Percentiles rank a stretch among this genome's conserved stretches.
phyloP scores from a whole-genome alignment of 2,888 invertebrate species.

The Hyles lineata region DNA sequence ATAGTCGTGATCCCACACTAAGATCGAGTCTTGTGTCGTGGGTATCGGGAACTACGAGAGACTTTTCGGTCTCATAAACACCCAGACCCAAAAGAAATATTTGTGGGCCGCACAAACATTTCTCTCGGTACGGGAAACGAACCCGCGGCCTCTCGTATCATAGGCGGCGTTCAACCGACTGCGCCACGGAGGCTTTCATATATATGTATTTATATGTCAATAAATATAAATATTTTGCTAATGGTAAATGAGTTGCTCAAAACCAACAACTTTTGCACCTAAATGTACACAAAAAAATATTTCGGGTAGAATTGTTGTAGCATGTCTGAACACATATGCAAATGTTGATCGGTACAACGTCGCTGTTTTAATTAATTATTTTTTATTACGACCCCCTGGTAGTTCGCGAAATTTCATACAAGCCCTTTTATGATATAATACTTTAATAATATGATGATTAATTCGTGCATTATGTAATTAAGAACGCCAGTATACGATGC shows the following conservation, averaged over 20 bases:
- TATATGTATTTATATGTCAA: too few species aligned
- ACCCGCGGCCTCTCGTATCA: too few species aligned
- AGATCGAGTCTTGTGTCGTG: too few species aligned
- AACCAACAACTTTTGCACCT: conserved; percentile 38
- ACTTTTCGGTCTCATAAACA: too few species aligned
- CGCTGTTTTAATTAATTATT: conserved; percentile 53
- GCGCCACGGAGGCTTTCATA: too few species aligned
- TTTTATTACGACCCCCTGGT: conserved; percentile 47
- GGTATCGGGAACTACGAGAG: too few species aligned
- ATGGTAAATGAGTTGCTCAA: background rate
- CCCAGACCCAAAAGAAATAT: too few species aligned
- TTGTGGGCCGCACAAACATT: too few species aligned
- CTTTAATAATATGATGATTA: background rate
- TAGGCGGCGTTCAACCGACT: too few species aligned
- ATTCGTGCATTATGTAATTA: conserved; percentile 8
- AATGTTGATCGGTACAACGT: conserved; percentile 54
- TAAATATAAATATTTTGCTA: too few species aligned
- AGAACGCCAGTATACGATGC: conserved; percentile 4
- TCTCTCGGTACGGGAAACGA: too few species aligned
- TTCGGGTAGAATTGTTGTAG: conserved; percentile 52
- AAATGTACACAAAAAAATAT: conserved; percentile 48
- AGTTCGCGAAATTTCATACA: background rate
- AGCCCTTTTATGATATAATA: background rate
- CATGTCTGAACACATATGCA: conserved; percentile 63
- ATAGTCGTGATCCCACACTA: too few species aligned